Evolutionary conservation across 2,113 vertebrate species (phyloP).

Genomic region (Brachypteracias leptosomus): DNA sequence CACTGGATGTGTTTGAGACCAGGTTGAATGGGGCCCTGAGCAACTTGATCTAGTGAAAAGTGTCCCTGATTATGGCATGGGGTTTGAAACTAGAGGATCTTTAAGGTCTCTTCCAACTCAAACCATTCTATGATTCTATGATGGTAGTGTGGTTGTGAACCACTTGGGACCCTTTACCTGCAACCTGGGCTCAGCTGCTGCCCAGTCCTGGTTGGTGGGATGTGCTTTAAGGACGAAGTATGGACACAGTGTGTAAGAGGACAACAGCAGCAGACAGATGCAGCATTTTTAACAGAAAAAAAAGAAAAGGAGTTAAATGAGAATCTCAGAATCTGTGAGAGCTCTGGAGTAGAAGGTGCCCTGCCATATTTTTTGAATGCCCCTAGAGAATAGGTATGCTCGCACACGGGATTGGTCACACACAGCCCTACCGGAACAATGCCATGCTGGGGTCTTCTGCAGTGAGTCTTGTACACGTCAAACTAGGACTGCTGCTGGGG

Average conservation of each 20-base stretch:
- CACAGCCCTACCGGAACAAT: not conserved
- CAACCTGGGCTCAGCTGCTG: not conserved
- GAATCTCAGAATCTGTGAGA: not conserved
- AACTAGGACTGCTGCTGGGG: not conserved
- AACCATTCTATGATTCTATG: no score
- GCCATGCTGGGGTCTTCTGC: not conserved
- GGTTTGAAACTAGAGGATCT: no score
- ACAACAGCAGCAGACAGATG: not conserved
- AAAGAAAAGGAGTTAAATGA: not conserved
- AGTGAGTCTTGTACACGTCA: not conserved
- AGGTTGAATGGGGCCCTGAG: no score
- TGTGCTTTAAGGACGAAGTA: accelerated
- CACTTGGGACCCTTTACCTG: not conserved
- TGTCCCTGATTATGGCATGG: no score
- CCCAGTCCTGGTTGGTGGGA: not conserved
- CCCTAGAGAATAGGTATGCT: accelerated
- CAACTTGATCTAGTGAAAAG: no score
- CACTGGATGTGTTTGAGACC: no score
- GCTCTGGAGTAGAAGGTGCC: not conserved
- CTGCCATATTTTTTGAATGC: not conserved
- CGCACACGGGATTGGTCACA: accelerated
- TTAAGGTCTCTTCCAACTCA: no score
- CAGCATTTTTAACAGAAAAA: not conserved
- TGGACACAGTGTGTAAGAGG: accelerated
- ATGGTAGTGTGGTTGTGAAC: not conserved